Evolutionary conservation across 1,140 invertebrate genomes (phyloP), one percentile per base, ranked within the genome.

Genomic region (Drosophila pandora): DNA sequence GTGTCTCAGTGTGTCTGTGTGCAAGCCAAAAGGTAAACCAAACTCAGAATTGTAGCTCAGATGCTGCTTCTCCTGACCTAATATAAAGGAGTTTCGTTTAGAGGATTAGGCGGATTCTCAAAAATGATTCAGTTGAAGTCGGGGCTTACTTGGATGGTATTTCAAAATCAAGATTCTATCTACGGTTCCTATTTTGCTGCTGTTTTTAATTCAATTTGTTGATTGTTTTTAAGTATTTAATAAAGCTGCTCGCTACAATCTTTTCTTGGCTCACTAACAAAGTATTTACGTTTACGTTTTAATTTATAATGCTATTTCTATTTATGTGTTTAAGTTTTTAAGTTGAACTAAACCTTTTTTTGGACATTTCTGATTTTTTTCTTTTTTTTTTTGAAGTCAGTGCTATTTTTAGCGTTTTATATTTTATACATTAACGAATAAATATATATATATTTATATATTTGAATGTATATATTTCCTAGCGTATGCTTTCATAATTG

Each of bases 181-280:
- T 67, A 45, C 17, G 59, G 8, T 53, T 59, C 28, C 32, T 41
- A 23, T 34, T 55, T 10, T 25, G 30, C 25, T 65, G 37, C 25
- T 58, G 21, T 30, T 53, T 76, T 67, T 2, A 57, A 43, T 61
- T 17, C 34, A 50, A 28, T 37, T 62, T 61, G 28, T 55, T 41
- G 5, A 54, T 6, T 50, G 25, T 56, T 34, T 60, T 34, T 63
- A 45, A 64, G 21, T 79, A 48, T 78, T 43, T 43, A 81, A 76
- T 81, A 81, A 75, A 87, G 64, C 78, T 78, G 81, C 74, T 61
- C 70, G 63, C 74, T 81, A 78, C 37, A 75, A 73, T 74, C 56
- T 43, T 50, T 73, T 76, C 25, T 59, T 84, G 61, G 59, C 74
- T 59, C 47, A 67, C 74, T 77, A 81, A 58, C 59, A 82, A 69